phyloP scores from a whole-genome alignment of 2,113 vertebrate genomes.

The Colossoma macropomum region DNA sequence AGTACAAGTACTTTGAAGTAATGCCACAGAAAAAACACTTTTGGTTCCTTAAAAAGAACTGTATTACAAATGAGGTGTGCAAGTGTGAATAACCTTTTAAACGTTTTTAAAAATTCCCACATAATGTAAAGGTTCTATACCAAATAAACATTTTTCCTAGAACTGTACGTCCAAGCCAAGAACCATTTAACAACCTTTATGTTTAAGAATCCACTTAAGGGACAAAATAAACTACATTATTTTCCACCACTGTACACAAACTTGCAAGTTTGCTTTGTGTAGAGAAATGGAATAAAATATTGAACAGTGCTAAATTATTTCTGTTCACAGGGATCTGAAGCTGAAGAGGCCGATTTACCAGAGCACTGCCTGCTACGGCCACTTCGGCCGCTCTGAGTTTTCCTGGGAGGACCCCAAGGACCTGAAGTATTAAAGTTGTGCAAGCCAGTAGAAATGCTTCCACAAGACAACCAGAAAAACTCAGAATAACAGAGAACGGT shows the following conservation, averaged over 20 bases:
- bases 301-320: conserved; percentile 18
- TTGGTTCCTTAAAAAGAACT: too few species aligned
- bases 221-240: too few species aligned
- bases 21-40: neutral
- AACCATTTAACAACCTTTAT: too few species aligned
- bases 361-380: conserved; percentile 93
- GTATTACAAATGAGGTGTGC: too few species aligned
- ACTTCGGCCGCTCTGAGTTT: conserved; percentile 92
- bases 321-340: conserved; percentile 85
- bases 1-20: neutral
- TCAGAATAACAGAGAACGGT: neutral
- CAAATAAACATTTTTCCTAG: too few species aligned
- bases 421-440: conserved; percentile 76
- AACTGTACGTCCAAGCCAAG: too few species aligned
- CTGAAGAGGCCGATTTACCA: conserved; percentile 94
- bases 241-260: neutral
- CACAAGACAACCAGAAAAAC: conserved; percentile 17
- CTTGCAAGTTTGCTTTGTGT: neutral
- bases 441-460: neutral
- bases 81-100: too few species aligned
- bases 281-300: neutral
- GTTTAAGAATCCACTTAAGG: too few species aligned
- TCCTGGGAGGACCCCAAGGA: conserved; percentile 90
- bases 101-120: too few species aligned
- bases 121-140: too few species aligned